Evolutionary conservation across 2,113 vertebrate species (phyloP).

Genomic region (Peromyscus polionotus): DNA sequence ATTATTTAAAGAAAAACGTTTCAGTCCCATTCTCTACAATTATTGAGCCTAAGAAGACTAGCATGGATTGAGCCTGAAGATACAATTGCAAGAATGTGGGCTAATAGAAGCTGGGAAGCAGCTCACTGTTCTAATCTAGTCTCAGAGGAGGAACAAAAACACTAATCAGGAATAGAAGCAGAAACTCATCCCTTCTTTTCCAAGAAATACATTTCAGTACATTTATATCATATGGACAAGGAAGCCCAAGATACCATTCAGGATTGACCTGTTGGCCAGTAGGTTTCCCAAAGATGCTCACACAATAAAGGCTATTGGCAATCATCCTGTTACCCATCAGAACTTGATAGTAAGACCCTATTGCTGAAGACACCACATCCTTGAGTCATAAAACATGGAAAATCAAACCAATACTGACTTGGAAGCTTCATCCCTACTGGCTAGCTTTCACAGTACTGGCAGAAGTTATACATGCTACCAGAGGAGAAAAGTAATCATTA

Average conservation of each 20-base stretch:
- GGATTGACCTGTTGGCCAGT: background rate
- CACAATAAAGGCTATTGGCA: background rate
- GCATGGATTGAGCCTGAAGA: background rate
- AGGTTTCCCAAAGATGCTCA: background rate
- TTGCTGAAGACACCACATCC: background rate
- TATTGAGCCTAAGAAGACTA: background rate
- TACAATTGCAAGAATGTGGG: background rate
- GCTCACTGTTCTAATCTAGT: background rate
- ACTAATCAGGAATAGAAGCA: background rate
- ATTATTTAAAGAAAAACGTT: background rate
- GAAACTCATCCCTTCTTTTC: background rate
- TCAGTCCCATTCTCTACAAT: background rate
- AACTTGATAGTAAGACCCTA: background rate
- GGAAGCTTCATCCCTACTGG: background rate
- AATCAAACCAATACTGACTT: background rate
- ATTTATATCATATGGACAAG: no score
- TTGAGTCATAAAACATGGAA: background rate
- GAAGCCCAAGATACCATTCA: background rate
- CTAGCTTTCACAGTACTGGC: background rate
- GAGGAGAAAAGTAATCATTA: background rate
- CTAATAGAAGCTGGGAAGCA: no score
- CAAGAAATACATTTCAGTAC: background rate
- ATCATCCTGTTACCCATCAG: background rate
- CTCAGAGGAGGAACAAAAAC: background rate
- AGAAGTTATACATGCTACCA: background rate